Evolutionary conservation across 2,113 vertebrate species (phyloP).

Genomic region (Microcebus jonahi): DNA sequence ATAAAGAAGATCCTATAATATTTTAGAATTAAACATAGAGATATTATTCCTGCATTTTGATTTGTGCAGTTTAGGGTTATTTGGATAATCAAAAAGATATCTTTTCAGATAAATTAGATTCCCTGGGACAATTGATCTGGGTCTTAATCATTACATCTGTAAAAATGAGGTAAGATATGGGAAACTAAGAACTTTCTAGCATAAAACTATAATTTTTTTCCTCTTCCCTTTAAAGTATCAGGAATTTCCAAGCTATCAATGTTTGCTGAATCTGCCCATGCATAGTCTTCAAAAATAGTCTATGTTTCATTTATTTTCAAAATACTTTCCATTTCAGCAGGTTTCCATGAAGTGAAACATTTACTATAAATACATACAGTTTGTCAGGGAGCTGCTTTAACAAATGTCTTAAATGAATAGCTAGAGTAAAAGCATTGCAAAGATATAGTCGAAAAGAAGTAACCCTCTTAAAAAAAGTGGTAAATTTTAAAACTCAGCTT

Average conservation of each 20-base stretch:
- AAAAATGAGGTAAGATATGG: conserved; percentile 20
- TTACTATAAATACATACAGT: conserved; percentile 60
- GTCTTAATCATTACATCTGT: background rate
- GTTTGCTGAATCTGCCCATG: conserved; percentile 51
- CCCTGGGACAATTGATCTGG: background rate
- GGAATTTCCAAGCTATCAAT: conserved; percentile 20
- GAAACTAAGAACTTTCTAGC: background rate
- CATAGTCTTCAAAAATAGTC: conserved; percentile 47
- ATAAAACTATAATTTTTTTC: background rate
- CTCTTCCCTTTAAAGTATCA: background rate
- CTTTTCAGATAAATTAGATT: conserved; percentile 8
- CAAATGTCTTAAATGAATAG: conserved; percentile 42
- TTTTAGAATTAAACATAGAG: background rate
- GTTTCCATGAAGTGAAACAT: conserved; percentile 55
- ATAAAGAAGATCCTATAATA: background rate
- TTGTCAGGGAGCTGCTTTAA: conserved; percentile 49
- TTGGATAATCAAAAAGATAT: background rate
- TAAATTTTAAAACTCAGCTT: background rate
- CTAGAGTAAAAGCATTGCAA: conserved; percentile 1
- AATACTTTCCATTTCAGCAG: conserved; percentile 58
- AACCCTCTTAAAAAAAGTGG: background rate
- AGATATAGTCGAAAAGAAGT: background rate
- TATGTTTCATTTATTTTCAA: conserved; percentile 66
- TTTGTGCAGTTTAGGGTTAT: background rate
- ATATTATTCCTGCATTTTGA: background rate